Conservation (phyloP, 1,140 invertebrate species). For the Polyergus mexicanus region DNA sequence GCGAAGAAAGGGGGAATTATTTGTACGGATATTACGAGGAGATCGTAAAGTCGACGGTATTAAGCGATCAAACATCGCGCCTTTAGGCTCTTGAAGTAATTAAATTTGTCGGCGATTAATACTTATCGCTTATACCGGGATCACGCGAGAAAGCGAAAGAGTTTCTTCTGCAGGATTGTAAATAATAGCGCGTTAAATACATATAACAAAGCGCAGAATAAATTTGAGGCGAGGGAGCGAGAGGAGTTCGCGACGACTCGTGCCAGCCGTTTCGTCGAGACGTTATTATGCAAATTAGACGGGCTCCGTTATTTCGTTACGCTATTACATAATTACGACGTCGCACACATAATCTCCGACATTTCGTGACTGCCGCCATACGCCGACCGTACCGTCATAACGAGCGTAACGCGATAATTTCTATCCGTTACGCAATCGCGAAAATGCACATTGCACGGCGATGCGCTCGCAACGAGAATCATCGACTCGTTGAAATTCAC, state of each 20-base stretch:
- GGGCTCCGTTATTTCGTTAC: slow-evolving; percentile 5
- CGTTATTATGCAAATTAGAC: slow-evolving; percentile 40
- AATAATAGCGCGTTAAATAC: slow-evolving; percentile 46
- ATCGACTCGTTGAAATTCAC: slow-evolving; percentile 28
- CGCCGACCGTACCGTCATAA: slow-evolving; percentile 24
- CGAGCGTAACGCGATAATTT: slow-evolving; percentile 46
- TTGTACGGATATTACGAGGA: slow-evolving; percentile 19
- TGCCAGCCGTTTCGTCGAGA: slow-evolving; percentile 21
- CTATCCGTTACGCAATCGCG: slow-evolving; percentile 39
- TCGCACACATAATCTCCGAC: slow-evolving; percentile 16
- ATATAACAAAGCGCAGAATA: slow-evolving; percentile 4
- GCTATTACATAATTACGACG: slow-evolving; percentile 49
- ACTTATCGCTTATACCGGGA: not conserved
- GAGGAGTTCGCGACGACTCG: not conserved
- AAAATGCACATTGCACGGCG: slow-evolving; percentile 23
- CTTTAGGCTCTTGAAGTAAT: slow-evolving; percentile 29
- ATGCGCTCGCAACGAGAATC: slow-evolving; percentile 7
- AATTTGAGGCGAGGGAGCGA: slow-evolving; percentile 12
- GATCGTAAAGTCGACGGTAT: slow-evolving; percentile 47
- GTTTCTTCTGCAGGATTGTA: not conserved
- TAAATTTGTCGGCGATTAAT: slow-evolving; percentile 28
- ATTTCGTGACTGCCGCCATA: slow-evolving; percentile 36
- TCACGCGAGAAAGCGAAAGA: too few species aligned
- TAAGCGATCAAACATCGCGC: slow-evolving; percentile 17
- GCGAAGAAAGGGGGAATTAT: slow-evolving; percentile 56